These are phyloP conservation scores for Strix uralensis DNA, from an alignment of 2,113 vertebrate species.

Conservation along the genomic window DNA sequence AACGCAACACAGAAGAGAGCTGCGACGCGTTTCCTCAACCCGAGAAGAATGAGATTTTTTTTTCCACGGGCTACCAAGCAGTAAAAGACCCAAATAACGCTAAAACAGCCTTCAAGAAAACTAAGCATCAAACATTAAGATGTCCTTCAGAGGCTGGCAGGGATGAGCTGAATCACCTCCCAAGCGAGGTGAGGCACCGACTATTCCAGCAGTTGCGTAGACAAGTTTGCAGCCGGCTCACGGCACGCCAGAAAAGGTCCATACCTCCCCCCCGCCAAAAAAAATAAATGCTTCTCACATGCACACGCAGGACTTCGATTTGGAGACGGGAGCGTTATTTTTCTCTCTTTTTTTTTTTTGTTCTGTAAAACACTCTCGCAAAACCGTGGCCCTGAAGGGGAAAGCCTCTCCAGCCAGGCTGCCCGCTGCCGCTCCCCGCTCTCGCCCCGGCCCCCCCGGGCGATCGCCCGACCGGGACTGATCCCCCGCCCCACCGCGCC, in stretches of 20 bases:
- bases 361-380: not conserved
- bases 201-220: not conserved
- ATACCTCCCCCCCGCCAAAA: too few relatives aligned
- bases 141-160: not conserved
- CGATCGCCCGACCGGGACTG: not conserved
- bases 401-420: not conserved
- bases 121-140: not conserved
- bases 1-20: not conserved
- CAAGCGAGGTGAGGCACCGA: not conserved
- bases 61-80: not conserved
- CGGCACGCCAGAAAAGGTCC: not conserved
- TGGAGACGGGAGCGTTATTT: not conserved
- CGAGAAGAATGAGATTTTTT: not conserved
- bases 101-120: not conserved
- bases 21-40: not conserved
- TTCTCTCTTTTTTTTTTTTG: too few relatives aligned
- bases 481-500: not conserved
- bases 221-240: not conserved
- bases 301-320: not conserved
- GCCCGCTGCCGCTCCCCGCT: not conserved
- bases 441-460: not conserved
- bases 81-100: not conserved
- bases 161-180: constrained; percentile 33
- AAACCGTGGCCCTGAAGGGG: not conserved
- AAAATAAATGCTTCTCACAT: not conserved